Conservation (phyloP, 2,797 vertebrate species). For the Myotis planiceps region DNA sequence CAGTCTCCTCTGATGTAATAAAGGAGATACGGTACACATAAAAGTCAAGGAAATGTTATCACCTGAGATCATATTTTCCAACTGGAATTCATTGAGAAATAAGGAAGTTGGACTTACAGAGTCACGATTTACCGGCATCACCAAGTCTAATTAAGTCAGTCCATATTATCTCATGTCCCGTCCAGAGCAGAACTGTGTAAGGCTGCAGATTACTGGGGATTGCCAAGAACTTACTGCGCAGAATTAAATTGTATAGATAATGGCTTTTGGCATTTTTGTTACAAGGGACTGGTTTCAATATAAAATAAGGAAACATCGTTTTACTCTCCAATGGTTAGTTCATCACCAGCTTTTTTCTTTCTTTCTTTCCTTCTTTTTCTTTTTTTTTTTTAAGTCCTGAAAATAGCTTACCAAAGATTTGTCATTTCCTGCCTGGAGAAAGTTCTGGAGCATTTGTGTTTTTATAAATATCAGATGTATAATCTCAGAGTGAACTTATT, state of each 20-base stretch:
- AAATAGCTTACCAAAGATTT: slow-evolving; percentile 81
- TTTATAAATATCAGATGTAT: slow-evolving; percentile 72
- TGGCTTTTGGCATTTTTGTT: slow-evolving; percentile 60
- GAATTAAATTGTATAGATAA: slow-evolving; percentile 76
- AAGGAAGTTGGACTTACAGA: slow-evolving; percentile 50
- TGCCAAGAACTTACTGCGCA: slow-evolving; percentile 58
- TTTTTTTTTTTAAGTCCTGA: slow-evolving; percentile 63
- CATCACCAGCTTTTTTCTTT: slow-evolving; percentile 59
- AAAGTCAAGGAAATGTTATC: slow-evolving; percentile 74
- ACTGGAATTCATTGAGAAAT: slow-evolving; percentile 66
- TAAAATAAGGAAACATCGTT: slow-evolving; percentile 63
- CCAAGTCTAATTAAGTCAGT: slow-evolving; percentile 72
- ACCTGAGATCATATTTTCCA: slow-evolving; percentile 78
- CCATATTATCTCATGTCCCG: slow-evolving; percentile 61
- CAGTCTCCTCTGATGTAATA: slow-evolving; percentile 45
- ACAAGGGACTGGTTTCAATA: slow-evolving; percentile 68
- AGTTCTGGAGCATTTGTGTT: slow-evolving; percentile 64
- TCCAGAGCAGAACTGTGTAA: not conserved
- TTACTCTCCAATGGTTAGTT: slow-evolving; percentile 74
- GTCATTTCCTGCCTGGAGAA: slow-evolving; percentile 73
- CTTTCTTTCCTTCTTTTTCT: not conserved
- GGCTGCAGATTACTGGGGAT: slow-evolving; percentile 62
- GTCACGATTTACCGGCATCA: slow-evolving; percentile 43
- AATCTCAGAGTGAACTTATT: slow-evolving; percentile 71
- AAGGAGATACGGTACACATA: slow-evolving; percentile 31